Evolutionary conservation across 2,797 vertebrate species (phyloP), one percentile per base, ranked within the genome.

Genomic region (Fistularia commersonii): DNA sequence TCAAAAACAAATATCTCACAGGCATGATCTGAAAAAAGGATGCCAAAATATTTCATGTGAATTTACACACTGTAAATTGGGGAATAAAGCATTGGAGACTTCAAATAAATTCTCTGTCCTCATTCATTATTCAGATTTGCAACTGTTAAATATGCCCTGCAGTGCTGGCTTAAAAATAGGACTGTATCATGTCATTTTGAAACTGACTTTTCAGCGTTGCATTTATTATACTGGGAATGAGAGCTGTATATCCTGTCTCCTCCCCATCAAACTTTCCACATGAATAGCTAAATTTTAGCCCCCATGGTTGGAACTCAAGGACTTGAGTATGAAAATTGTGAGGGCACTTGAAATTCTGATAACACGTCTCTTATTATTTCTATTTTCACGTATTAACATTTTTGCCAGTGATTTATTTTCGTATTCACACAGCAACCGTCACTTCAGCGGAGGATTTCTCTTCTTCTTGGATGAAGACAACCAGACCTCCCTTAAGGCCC

Each of bases 61-160:
- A 53, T 70, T 64, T 31, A 57, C 63, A 59, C 53, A 39, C 64
- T 6, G 41, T 31, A 61, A 81, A 77, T 77, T 83, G 72, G 79
- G 81, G 81, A 83, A 69, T 61, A 66, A 69, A 86, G 68, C 67
- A 78, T 83, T 81, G 81, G 73, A 79, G 77, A 85, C 74, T 81
- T 50, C 81, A 77, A 86, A 85, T 82, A 87, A 83, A 85, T 84
- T 82, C 80, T 74, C 61, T 79, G 72, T 86, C 74, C 90, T 93
- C 89, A 91, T 92, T 91, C 90, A 90, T 91, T 91, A 93, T 93
- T 90, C 90, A 92, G 90, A 92, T 93, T 91, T 88, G 69, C 57
- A 90, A 88, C 90, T 92, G 88, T 90, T 91, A 89, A 90, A 90
- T 90, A 77, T 93, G 91, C 91, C 92, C 92, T 64, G 81, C 80